Evolutionary conservation across 1,140 invertebrate genomes (phyloP), one percentile per base, ranked within the genome.

Genomic region (Temnothorax nylanderi): DNA sequence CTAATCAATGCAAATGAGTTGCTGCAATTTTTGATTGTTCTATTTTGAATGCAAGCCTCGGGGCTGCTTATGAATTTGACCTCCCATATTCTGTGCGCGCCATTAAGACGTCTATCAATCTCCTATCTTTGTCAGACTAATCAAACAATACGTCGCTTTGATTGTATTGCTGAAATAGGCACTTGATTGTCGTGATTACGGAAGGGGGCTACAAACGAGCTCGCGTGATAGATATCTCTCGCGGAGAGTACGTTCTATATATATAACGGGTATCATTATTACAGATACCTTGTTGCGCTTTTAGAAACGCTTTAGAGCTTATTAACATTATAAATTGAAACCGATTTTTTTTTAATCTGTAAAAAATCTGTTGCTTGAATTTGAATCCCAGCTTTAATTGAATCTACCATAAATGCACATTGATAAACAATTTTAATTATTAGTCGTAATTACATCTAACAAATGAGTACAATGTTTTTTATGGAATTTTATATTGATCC

Each of bases 111-210:
- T 76, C 65, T 8, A 67, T 89, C 72, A 76, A 49, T 34, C 26
- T 32, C 34, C 32, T n/a, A 49, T 54, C 37, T 87, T 89, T 85
- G 72, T 89, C 58, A 56, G 49, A 3, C 54, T 84, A 87, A 89
- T 89, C 78, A 87, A 65, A 87, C 78, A 71, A 88, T 87, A 67
- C 76, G 71, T 87, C 78, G 32, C 32, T 44, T 75, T 67, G 58
- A 85, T 69, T 62, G 26, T 69, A 67, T 64, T 78, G 82, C 71
- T 82, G 76, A 87, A 88, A 88, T 82, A 77, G 78, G 49, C n/a
- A 51, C 64, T 87, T 87, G 85, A 89, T 89, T 76, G 88, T 89
- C 72, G 78, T 51, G 75, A 88, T 88, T 88, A 62, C 21, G 32
- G 18, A 58, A 49, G 67, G 60, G 44, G 62, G 26, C 26, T 69